Percentiles rank a stretch among this genome's conserved stretches.
These are phyloP conservation scores for Trichomalopsis sarcophagae DNA, from an alignment of 1,140 invertebrate genomes.

Conservation along the genomic window DNA sequence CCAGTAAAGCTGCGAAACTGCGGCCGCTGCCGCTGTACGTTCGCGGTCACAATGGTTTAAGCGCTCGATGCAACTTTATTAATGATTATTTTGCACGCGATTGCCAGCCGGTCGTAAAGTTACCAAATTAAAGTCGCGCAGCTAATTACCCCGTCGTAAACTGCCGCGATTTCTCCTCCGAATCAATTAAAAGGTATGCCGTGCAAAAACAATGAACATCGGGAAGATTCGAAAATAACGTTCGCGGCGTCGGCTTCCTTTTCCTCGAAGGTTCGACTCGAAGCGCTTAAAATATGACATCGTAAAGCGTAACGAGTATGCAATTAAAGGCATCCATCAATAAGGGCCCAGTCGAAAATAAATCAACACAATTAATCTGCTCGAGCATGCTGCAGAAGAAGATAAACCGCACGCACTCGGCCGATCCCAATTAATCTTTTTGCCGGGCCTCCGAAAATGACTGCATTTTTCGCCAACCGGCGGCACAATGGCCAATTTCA, in stretches of 20 bases:
- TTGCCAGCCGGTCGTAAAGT: too few species aligned
- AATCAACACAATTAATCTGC: constrained; percentile 47
- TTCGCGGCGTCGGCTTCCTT: too few species aligned
- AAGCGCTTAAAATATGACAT: constrained; percentile 23
- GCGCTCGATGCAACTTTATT: constrained; percentile 4
- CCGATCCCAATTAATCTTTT: constrained; percentile 36
- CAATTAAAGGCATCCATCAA: constrained; percentile 46
- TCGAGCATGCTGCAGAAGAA: constrained; percentile 5
- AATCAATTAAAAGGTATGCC: not conserved
- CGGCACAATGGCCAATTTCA: constrained; percentile 7
- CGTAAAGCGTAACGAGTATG: constrained; percentile 43
- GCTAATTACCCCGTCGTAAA: too few species aligned
- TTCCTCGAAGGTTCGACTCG: not conserved
- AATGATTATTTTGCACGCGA: not conserved
- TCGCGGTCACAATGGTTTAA: constrained; percentile 9
- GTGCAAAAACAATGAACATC: not conserved
- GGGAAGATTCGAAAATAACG: too few species aligned
- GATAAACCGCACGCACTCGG: not conserved
- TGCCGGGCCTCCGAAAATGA: not conserved
- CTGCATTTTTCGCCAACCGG: constrained; percentile 8
- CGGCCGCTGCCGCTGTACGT: not conserved
- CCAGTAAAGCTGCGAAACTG: constrained; percentile 6
- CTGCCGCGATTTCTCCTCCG: not conserved
- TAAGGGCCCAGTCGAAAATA: constrained; percentile 32
- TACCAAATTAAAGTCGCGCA: too few species aligned